Base-by-base conservation (phyloP, 2,113 vertebrate species). In the Carassius auratus region DNA sequence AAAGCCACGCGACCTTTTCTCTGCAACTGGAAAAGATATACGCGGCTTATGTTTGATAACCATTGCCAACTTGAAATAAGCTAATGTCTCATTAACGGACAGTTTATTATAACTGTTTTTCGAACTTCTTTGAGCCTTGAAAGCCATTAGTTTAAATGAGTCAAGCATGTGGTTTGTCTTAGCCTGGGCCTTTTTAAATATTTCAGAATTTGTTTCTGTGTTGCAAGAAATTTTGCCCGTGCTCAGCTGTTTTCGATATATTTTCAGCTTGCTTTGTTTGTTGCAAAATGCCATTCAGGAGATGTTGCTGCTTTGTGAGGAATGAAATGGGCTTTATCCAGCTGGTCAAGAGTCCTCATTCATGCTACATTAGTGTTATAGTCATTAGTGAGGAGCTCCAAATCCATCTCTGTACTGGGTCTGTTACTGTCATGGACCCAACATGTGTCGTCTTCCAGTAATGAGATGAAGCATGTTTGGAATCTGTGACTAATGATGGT, bases 401-500 rank as follows among this genome's bases (percentile, higher is more conserved):
- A 62, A 61, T 76, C 21, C 21, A 42, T 84, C 77, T 52, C 81
- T 80, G 73, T 85, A 42, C 83, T 50, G 21, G 86, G 76, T 86
- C 76, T 84, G 76, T 33, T 84, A 17, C 69, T 61, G 21, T 78
- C n/a, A 81, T 48, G 85, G 71, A 85, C 52, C 78, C 10, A 15
- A 42, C 42, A 74, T 73, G 21, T 76, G 8, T 19, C 2, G 21
- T 61, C 87, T 85, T 76, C 85, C 83, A 77, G 83, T 84, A 87
- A 86, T 15, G 33, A 82, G 71, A 71, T 4, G 21, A 81, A 85
- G 78, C 81, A 87, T 66, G 77, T 52, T 55, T 14, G 83, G 88
- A 89, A 89, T 89, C 88, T 86, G 85, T 84, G 80, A 86, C 73
- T 86, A 85, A 89, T 78, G 78, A 13, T 85, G 76, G 9, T 15